These are phyloP conservation scores for Empis livida DNA, from an alignment of 2,888 invertebrate genomes.

Conservation along the genomic window DNA sequence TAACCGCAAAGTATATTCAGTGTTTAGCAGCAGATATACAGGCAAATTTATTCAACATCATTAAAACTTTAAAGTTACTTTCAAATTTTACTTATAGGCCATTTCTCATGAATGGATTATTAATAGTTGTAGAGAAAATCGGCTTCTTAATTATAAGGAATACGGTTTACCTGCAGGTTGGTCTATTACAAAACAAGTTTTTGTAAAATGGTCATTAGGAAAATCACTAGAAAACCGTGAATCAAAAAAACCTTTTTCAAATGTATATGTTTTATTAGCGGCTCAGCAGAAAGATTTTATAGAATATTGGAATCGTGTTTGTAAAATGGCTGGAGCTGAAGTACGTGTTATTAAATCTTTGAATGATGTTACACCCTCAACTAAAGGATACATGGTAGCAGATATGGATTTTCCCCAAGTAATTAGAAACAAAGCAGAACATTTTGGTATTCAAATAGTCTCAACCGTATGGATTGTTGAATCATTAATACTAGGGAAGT, in stretches of 20 bases:
- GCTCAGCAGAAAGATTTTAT: constrained; percentile 42
- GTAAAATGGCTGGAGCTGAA: constrained; percentile 42
- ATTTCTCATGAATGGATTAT: constrained; percentile 61
- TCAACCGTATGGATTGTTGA: constrained; percentile 58
- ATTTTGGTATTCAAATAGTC: constrained; percentile 48
- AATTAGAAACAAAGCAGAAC: constrained; percentile 39
- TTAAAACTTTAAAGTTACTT: background rate
- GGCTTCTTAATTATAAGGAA: constrained; percentile 35
- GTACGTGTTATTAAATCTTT: constrained; percentile 38
- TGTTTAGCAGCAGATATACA: constrained; percentile 54
- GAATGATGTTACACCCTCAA: constrained; percentile 38
- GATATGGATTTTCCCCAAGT: constrained; percentile 48
- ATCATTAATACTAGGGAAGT: constrained; percentile 48
- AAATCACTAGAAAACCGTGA: constrained; percentile 25
- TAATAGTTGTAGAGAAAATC: constrained; percentile 41
- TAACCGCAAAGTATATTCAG: constrained; percentile 60
- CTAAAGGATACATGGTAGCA: constrained; percentile 43
- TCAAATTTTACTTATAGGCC: constrained; percentile 25
- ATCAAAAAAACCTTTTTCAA: constrained; percentile 38
- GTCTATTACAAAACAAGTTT: constrained; percentile 39
- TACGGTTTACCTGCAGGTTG: constrained; percentile 49
- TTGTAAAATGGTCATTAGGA: constrained; percentile 31
- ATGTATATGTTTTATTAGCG: constrained; percentile 40
- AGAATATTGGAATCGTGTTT: constrained; percentile 49
- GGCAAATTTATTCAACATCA: constrained; percentile 10